Percentiles rank a stretch among this genome's conserved stretches.
Conservation (phyloP, 1,140 invertebrate species). For the Dryas iulia region DNA sequence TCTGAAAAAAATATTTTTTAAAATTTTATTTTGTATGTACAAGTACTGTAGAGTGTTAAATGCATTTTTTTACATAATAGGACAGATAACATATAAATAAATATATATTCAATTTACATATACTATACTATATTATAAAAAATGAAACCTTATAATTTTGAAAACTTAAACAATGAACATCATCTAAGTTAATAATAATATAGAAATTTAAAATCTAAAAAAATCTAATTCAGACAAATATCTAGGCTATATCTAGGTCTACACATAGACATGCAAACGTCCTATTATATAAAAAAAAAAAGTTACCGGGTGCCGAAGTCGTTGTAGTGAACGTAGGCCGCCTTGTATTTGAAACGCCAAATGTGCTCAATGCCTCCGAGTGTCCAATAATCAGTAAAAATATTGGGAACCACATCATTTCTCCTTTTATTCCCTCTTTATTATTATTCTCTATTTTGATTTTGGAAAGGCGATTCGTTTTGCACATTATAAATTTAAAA, state of each 20-base stretch:
- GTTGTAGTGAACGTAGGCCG: slow-evolving; percentile 62
- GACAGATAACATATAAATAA: not conserved
- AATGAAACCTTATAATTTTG: not conserved
- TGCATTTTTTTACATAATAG: not conserved
- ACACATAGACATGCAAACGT: not conserved
- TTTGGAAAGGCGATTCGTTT: slow-evolving; percentile 21
- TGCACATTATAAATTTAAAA: not conserved
- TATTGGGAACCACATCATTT: slow-evolving; percentile 22
- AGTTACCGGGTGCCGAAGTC: slow-evolving; percentile 81
- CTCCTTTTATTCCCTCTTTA: not conserved
- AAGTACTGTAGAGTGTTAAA: not conserved
- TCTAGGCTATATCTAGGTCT: not conserved
- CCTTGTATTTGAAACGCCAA: slow-evolving; percentile 82
- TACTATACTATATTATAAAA: not conserved
- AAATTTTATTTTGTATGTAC: not conserved
- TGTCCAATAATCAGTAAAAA: slow-evolving; percentile 52
- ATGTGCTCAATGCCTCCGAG: slow-evolving; percentile 83
- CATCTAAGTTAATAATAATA: too few relatives aligned
- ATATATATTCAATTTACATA: too few relatives aligned
- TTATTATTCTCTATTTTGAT: slow-evolving; percentile 16
- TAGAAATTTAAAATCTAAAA: too few relatives aligned
- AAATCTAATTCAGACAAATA: not conserved
- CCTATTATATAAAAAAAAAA: slow-evolving; percentile 12
- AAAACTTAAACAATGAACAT: too few relatives aligned
- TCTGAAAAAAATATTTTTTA: not conserved